A percentile compares a stretch with the other conserved stretches of the same genome.
Conservation (phyloP, 2,113 vertebrate species). For the Carettochelys insculpta region DNA sequence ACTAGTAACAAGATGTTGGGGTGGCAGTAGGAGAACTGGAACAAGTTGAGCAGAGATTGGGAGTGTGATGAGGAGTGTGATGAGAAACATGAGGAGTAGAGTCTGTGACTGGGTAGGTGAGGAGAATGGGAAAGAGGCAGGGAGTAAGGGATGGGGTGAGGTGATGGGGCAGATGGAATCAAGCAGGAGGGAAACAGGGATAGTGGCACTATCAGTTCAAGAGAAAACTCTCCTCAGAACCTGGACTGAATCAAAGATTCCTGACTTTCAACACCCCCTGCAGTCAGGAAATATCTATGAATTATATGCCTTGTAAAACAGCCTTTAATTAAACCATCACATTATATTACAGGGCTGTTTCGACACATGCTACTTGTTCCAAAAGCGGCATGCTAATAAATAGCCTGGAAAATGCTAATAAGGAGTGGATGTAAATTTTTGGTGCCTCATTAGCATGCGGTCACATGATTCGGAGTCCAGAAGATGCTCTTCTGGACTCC, state of each 20-base stretch:
- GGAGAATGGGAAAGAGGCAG: neutral
- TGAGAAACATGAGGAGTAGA: neutral
- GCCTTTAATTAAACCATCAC: neutral
- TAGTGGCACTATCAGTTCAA: neutral
- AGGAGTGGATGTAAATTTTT: too few relatives aligned
- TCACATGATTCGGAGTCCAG: too few relatives aligned
- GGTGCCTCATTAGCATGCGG: too few relatives aligned
- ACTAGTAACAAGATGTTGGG: neutral
- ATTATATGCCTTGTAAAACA: neutral
- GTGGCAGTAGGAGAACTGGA: neutral
- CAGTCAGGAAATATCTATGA: neutral
- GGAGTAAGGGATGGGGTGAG: neutral
- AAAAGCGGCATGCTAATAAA: too few relatives aligned
- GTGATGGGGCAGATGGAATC: neutral
- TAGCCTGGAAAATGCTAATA: too few relatives aligned
- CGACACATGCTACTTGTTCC: too few relatives aligned
- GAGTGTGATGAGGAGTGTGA: neutral
- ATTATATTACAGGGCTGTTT: too few relatives aligned
- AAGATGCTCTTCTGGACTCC: too few relatives aligned
- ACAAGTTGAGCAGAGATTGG: neutral
- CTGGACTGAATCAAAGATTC: neutral
- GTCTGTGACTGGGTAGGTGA: neutral
- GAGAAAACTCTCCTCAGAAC: neutral
- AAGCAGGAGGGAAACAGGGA: neutral
- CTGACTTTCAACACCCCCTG: neutral